Conservation (phyloP, 2,113 vertebrate species). For the Zosterops borbonicus region DNA sequence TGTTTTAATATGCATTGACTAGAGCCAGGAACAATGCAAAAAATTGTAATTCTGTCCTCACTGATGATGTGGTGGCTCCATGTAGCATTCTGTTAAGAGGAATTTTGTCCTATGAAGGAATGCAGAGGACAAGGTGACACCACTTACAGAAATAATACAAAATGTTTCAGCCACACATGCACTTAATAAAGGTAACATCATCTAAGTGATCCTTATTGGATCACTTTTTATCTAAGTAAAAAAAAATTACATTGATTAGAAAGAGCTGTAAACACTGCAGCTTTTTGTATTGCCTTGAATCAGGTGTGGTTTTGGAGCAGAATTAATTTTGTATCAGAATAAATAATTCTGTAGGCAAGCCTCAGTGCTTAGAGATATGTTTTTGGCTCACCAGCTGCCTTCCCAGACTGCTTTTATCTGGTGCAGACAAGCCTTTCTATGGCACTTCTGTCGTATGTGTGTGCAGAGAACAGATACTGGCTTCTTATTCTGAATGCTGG, state of each 20-base stretch:
- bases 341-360: neutral
- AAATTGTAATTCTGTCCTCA: neutral
- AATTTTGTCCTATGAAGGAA: neutral
- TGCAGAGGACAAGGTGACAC: neutral
- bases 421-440: neutral
- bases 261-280: neutral
- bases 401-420: neutral
- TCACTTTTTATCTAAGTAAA: neutral
- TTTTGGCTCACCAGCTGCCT: neutral
- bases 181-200: neutral
- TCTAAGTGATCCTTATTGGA: neutral
- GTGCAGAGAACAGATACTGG: neutral
- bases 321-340: slow-evolving; percentile 5
- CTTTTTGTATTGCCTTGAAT: neutral
- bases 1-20: neutral
- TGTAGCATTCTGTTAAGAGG: neutral
- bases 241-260: neutral
- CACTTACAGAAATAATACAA: neutral
- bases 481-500: neutral
- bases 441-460: neutral
- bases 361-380: neutral
- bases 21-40: neutral
- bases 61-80: neutral
- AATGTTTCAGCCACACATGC: neutral
- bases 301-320: neutral